phyloP scores from a whole-genome alignment of 2,797 vertebrate genomes.

The Enteromius fasciolatus region DNA sequence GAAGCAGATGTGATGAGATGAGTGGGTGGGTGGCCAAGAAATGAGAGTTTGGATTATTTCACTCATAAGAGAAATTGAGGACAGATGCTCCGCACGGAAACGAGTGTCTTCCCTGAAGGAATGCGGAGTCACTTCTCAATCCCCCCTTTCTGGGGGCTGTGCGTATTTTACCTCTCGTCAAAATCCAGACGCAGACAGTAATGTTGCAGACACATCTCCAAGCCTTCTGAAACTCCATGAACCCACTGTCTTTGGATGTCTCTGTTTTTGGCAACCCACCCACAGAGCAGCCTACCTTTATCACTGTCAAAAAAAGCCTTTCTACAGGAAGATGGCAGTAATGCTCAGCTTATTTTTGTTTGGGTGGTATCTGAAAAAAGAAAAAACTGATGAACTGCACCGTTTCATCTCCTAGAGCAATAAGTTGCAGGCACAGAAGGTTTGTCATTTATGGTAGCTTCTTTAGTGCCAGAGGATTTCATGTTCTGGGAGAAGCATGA shows the following conservation, averaged over 20 bases:
- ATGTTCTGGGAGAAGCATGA: constrained; percentile 30
- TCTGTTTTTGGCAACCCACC: constrained; percentile 53
- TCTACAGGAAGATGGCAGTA: constrained; percentile 42
- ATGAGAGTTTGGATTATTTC: constrained; percentile 32
- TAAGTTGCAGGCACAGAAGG: constrained; percentile 29
- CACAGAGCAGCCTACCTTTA: constrained; percentile 43
- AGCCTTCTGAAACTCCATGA: constrained; percentile 24
- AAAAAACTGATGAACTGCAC: constrained; percentile 53
- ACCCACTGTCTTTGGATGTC: constrained; percentile 41
- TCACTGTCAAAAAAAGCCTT: constrained; percentile 51
- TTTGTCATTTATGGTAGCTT: constrained; percentile 38
- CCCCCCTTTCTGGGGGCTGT: constrained; percentile 30
- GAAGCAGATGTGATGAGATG: constrained; percentile 43
- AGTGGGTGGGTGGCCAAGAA: constrained; percentile 43
- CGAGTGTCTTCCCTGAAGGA: constrained; percentile 10
- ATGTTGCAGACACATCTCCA: constrained; percentile 34
- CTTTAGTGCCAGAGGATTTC: constrained; percentile 15
- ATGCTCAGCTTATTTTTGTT: constrained; percentile 51
- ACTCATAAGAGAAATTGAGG: constrained; percentile 39
- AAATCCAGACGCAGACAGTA: constrained; percentile 32
- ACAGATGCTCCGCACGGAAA: constrained; percentile 4
- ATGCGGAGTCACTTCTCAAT: constrained; percentile 32
- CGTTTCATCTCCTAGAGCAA: constrained; percentile 44
- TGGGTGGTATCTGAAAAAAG: constrained; percentile 29
- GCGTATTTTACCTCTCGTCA: constrained; percentile 40